phyloP scores from a whole-genome alignment of 2,888 invertebrate genomes.

The Boloria selene region DNA sequence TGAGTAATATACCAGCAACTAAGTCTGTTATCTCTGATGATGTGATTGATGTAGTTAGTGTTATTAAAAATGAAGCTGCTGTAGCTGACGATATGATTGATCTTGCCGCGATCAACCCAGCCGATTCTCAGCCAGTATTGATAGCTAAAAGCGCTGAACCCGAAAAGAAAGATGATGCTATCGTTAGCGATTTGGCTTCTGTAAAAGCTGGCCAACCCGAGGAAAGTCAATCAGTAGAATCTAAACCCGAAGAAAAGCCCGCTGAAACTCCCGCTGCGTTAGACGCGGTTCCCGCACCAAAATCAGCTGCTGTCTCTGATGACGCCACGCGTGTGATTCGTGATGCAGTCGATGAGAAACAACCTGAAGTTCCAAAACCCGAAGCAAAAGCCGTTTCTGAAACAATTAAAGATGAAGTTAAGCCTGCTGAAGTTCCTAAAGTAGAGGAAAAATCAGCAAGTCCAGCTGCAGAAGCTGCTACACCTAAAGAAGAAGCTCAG shows the following conservation, averaged over 20 bases:
- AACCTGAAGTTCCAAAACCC: conserved; percentile 37
- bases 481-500: conserved; percentile 42
- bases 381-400: conserved; percentile 43
- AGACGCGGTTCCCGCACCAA: conserved; percentile 36
- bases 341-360: conserved; percentile 63
- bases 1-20: conserved; percentile 50
- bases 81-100: conserved; percentile 66
- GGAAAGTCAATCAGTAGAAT: conserved; percentile 43
- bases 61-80: conserved; percentile 58
- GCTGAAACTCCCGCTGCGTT: conserved; percentile 35
- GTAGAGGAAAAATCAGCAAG: conserved; percentile 43
- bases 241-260: conserved; percentile 44
- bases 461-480: conserved; percentile 43
- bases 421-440: conserved; percentile 37
- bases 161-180: conserved; percentile 55
- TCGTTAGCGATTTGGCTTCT: conserved; percentile 34
- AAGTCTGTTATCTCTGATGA: conserved; percentile 57
- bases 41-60: conserved; percentile 60
- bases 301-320: conserved; percentile 44
- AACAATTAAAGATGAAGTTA: conserved; percentile 35
- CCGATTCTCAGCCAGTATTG: conserved; percentile 60
- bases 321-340: conserved; percentile 65
- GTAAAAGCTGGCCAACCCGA: conserved; percentile 39
- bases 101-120: conserved; percentile 55
- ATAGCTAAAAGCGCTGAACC: conserved; percentile 64